These are phyloP conservation scores for Paedocypris sp. DNA, from an alignment of 2,113 vertebrate genomes.

Conservation along the genomic window DNA sequence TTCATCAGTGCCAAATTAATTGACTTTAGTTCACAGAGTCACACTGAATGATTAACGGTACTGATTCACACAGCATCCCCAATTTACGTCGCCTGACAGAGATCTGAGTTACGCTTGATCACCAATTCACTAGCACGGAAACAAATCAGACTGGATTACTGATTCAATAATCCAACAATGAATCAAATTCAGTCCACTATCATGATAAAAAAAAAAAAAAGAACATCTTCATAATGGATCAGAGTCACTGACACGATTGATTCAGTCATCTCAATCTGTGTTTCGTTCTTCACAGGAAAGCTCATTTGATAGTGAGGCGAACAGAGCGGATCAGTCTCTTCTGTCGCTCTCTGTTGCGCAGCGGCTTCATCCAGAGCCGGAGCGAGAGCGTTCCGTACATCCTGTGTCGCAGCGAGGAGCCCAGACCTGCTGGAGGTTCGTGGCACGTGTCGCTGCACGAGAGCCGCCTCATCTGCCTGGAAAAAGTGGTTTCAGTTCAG, in stretches of 20 bases:
- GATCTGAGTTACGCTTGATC: too few relatives aligned
- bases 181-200: too few relatives aligned
- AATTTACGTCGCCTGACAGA: too few relatives aligned
- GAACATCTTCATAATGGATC: too few relatives aligned
- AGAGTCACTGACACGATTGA: background rate
- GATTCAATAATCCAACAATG: too few relatives aligned
- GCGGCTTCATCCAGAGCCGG: conserved; percentile 88
- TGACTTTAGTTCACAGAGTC: too few relatives aligned
- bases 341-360: conserved; percentile 77
- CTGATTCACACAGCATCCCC: too few relatives aligned
- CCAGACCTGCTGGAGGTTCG: conserved; percentile 63
- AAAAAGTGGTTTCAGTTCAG: conserved; percentile 89
- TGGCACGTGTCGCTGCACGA: conserved; percentile 86
- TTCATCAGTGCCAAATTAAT: too few relatives aligned
- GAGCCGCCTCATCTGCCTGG: conserved; percentile 79
- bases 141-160: too few relatives aligned
- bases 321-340: conserved; percentile 85
- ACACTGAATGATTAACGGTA: too few relatives aligned
- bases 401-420: conserved; percentile 81
- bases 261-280: background rate
- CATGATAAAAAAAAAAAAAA: too few relatives aligned
- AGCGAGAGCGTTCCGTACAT: conserved; percentile 86
- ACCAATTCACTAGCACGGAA: too few relatives aligned
- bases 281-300: conserved; percentile 71
- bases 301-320: conserved; percentile 82